These are phyloP conservation scores for Catostomus latipinnis DNA, from an alignment of 2,797 vertebrate genomes.

Conservation along the genomic window DNA sequence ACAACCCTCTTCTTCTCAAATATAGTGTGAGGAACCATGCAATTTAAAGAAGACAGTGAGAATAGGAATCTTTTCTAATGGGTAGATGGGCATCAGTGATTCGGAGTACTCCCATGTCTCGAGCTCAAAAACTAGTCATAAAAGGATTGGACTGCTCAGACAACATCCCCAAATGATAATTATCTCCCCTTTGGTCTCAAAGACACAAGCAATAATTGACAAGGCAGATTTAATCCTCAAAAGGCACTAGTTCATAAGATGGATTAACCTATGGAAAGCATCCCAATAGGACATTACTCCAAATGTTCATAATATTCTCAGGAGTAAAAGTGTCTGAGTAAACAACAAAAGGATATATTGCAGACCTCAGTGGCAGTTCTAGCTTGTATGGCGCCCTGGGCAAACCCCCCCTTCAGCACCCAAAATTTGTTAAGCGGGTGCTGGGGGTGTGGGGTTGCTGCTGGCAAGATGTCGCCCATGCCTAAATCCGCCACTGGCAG, in stretches of 20 bases:
- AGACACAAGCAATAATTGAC: conserved; percentile 60
- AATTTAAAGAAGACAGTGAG: conserved; percentile 36
- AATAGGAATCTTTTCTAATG: conserved; percentile 39
- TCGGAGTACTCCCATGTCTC: conserved; percentile 56
- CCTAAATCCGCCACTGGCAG: no score
- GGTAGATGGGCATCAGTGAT: conserved; percentile 54
- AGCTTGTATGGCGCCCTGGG: no score
- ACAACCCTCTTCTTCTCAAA: conserved; percentile 28
- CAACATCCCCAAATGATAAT: conserved; percentile 59
- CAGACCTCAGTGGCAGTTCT: no score
- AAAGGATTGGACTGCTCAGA: conserved; percentile 57
- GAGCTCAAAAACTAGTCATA: conserved; percentile 58
- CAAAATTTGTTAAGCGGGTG: no score
- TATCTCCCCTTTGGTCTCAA: conserved; percentile 55
- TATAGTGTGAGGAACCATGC: conserved; percentile 19
- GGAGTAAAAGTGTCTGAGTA: conserved; percentile 8
- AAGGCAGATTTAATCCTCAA: conserved; percentile 44
- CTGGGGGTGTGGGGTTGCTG: no score
- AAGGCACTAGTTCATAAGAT: conserved; percentile 41
- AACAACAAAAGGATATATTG: conserved; percentile 9
- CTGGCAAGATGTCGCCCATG: no score
- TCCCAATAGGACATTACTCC: conserved; percentile 17
- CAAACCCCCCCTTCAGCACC: no score
- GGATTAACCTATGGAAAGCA: conserved; percentile 42
- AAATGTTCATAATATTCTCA: conserved; percentile 18